Base-by-base conservation (phyloP, 2,113 vertebrate species). In the Dolichotis patagonum region DNA sequence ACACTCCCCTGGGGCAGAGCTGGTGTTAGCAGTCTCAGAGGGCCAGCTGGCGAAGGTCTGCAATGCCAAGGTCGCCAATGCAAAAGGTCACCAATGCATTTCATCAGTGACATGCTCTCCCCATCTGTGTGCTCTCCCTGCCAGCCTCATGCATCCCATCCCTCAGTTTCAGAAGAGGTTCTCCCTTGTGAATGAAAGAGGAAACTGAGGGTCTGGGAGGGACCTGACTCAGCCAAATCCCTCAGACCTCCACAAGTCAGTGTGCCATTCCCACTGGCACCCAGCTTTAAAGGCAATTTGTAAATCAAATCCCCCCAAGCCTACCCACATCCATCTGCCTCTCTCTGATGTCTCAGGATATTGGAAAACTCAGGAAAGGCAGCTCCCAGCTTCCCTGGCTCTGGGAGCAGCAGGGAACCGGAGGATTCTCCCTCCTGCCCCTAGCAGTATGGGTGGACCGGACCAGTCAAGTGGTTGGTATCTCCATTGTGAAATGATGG, bases 241-340 rank as follows among this genome's bases (percentile, higher is more conserved):
- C 69, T 89, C 46, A 87, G 28, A 46, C 69, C 9, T 16, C 35
- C 11, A 43, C 16, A 75, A 77, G 28, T 46, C 22, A 52, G 43
- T 12, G 0, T 43, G 56, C 63, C 12, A 4, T 24, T 35, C 35
- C 28, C 2, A 2, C 11, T 49, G 3, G 1, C 26, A 28, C 20
- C 62, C 35, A 63, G 41, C 60, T 69, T 63, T 41, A 54, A 67
- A 49, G 60, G 17, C 11, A 19, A 12, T 89, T 83, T 85, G 32
- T 56, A 73, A 62, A 58, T 65, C 49, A 95, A 71, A 32, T 38
- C 16, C 24, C 24, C 2, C 43, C 52, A 83, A 38, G 26, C 11
- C n/a, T 20, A 38, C 3, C 41, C n/a, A 43, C 30, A 65, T 22
- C 46, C 28, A 19, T 16, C 24, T 13, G 16, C 22, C 24, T 60